phyloP scores from a whole-genome alignment of 2,888 invertebrate species.

The Limulus polyphemus region DNA sequence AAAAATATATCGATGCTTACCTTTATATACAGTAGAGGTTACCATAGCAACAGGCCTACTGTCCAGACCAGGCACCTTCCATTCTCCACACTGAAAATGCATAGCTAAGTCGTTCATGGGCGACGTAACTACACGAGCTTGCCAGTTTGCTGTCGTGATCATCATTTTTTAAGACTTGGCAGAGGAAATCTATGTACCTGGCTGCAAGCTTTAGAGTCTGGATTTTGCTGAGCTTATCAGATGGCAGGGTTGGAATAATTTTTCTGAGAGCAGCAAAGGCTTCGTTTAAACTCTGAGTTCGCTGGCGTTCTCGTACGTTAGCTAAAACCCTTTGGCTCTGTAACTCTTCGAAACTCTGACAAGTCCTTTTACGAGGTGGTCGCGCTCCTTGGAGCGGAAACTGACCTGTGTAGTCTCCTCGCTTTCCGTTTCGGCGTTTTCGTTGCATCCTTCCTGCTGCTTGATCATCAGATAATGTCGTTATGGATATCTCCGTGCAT shows the following conservation, averaged over 20 bases:
- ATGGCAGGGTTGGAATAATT: constrained; percentile 94
- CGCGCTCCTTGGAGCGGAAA: not conserved
- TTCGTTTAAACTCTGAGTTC: constrained; percentile 44
- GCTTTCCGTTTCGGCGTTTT: too few relatives aligned
- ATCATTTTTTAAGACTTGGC: constrained; percentile 53
- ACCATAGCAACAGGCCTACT: not conserved
- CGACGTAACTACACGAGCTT: constrained; percentile 51
- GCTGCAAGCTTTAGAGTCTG: constrained; percentile 92
- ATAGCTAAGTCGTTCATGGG: constrained; percentile 82
- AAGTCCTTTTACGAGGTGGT: constrained; percentile 43
- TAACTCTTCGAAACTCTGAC: constrained; percentile 60
- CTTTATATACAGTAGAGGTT: too few relatives aligned
- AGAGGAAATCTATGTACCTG: constrained; percentile 87
- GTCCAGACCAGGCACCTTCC: constrained; percentile 62
- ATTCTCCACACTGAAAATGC: constrained; percentile 95
- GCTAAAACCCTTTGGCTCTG: constrained; percentile 83
- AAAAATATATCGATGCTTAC: too few relatives aligned
- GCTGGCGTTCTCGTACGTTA: constrained; percentile 62
- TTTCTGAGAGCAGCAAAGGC: constrained; percentile 86
- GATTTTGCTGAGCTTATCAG: constrained; percentile 96
- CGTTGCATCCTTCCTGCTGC: too few relatives aligned
- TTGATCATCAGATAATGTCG: too few relatives aligned
- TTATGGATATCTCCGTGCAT: too few relatives aligned
- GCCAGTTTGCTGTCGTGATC: constrained; percentile 19
- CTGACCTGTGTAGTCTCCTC: too few relatives aligned